Conservation (phyloP, 2,113 vertebrate genomes). For the Petrocephalus microphthalmus region DNA sequence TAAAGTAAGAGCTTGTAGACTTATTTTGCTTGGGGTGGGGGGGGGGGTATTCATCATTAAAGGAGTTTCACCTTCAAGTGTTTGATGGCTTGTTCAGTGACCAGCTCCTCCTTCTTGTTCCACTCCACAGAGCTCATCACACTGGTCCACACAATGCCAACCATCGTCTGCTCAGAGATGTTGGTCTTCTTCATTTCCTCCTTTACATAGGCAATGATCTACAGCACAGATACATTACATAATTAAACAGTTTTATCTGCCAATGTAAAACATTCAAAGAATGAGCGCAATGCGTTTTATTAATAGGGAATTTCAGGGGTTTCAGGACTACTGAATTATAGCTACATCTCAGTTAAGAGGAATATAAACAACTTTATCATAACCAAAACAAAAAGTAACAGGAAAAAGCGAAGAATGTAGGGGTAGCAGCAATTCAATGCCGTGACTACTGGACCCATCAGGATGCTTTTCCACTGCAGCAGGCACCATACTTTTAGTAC, state of each 20-base stretch:
- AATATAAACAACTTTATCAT: not conserved
- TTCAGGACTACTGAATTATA: not conserved
- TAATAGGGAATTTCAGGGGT: not conserved
- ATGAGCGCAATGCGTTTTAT: not conserved
- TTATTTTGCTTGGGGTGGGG: not conserved
- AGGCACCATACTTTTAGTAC: too few relatives aligned
- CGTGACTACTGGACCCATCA: not conserved
- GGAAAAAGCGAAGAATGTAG: not conserved
- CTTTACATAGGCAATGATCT: slow-evolving; percentile 88
- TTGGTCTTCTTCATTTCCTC: slow-evolving; percentile 96
- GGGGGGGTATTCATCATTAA: not conserved
- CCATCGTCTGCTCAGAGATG: slow-evolving; percentile 89
- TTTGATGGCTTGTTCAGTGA: slow-evolving; percentile 99
- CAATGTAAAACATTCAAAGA: not conserved
- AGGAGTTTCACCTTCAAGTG: slow-evolving; percentile 69
- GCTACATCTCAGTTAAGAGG: not conserved
- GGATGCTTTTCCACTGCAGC: not conserved
- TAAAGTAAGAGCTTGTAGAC: not conserved
- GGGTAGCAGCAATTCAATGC: not conserved
- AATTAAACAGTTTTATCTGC: not conserved
- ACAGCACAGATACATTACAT: slow-evolving; percentile 7
- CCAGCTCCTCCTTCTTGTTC: slow-evolving; percentile 99
- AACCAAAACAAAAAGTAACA: not conserved
- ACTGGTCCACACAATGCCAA: slow-evolving; percentile 88
- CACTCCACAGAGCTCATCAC: slow-evolving; percentile 96